A percentile compares a stretch with the other conserved stretches of the same genome.
Conservation (phyloP, 2,113 vertebrate genomes). For the Vulpes vulpes region DNA sequence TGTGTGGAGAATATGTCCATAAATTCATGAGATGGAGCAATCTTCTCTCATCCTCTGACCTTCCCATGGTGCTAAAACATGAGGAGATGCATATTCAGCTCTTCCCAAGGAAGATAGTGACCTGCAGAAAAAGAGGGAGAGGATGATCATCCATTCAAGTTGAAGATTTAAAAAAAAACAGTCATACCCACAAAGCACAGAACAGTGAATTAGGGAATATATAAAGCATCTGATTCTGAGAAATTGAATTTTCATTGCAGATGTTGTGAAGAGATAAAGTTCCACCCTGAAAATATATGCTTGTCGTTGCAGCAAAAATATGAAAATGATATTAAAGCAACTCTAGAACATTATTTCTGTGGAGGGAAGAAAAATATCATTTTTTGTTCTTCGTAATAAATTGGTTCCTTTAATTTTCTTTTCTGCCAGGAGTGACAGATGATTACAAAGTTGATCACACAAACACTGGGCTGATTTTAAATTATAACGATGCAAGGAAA, state of each 20-base stretch:
- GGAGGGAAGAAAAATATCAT: not conserved
- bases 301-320: not conserved
- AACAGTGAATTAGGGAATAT: not conserved
- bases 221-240: not conserved
- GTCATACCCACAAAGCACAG: not conserved
- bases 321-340: not conserved
- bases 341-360: slow-evolving; percentile 20
- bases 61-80: not conserved
- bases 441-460: slow-evolving; percentile 64
- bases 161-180: not conserved
- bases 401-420: slow-evolving; percentile 68
- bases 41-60: not conserved
- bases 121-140: not conserved
- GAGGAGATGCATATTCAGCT: not conserved
- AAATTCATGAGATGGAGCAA: not conserved
- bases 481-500: slow-evolving; percentile 45
- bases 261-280: not conserved
- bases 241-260: not conserved
- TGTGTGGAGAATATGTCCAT: not conserved
- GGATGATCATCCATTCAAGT: too few species aligned
- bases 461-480: slow-evolving; percentile 45
- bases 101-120: not conserved
- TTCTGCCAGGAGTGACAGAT: slow-evolving; percentile 44
- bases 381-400: slow-evolving; percentile 69
- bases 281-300: not conserved